Evolutionary conservation across 92 coral and sea anemone species (phyloP).

Genomic region (Nematostella vectensis): DNA sequence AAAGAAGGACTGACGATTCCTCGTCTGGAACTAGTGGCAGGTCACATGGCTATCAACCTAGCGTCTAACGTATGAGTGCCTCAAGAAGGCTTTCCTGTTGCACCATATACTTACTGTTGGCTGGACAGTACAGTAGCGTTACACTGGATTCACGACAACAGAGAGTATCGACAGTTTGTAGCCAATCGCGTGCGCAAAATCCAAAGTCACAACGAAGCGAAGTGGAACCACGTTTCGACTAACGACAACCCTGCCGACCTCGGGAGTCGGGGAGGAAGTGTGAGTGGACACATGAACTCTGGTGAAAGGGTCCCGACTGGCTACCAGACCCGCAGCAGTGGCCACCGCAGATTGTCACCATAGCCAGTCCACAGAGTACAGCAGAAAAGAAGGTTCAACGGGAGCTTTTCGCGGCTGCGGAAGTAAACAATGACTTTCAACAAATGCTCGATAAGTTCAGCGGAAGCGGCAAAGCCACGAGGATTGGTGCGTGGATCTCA

Average conservation of each 20-base stretch:
- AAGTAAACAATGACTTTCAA: constrained; percentile 23
- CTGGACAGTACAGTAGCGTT: constrained; percentile 37
- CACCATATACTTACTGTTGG: constrained; percentile 37
- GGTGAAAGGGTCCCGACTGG: constrained; percentile 33
- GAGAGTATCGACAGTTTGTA: constrained; percentile 46
- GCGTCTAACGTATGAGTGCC: constrained; percentile 28
- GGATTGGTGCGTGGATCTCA: constrained; percentile 10
- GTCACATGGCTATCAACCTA: background rate
- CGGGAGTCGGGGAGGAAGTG: constrained; percentile 25
- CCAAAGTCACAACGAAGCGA: constrained; percentile 20
- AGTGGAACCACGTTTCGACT: constrained; percentile 48
- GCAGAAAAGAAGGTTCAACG: constrained; percentile 47
- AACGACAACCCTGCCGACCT: constrained; percentile 49
- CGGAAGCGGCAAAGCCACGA: constrained; percentile 26
- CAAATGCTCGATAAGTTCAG: constrained; percentile 43
- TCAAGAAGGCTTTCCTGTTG: constrained; percentile 22
- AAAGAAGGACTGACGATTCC: background rate
- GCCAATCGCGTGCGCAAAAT: constrained; percentile 43
- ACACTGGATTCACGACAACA: constrained; percentile 32
- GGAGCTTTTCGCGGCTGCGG: constrained; percentile 39
- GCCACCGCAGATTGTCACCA: constrained; percentile 40
- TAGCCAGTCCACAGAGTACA: constrained; percentile 12
- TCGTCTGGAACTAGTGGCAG: constrained; percentile 1
- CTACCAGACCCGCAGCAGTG: constrained; percentile 35
- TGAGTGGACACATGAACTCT: constrained; percentile 8